Evolutionary conservation across 2,797 vertebrate genomes (phyloP), one percentile per base, ranked within the genome.

Genomic region (Enteromius viviparus): DNA sequence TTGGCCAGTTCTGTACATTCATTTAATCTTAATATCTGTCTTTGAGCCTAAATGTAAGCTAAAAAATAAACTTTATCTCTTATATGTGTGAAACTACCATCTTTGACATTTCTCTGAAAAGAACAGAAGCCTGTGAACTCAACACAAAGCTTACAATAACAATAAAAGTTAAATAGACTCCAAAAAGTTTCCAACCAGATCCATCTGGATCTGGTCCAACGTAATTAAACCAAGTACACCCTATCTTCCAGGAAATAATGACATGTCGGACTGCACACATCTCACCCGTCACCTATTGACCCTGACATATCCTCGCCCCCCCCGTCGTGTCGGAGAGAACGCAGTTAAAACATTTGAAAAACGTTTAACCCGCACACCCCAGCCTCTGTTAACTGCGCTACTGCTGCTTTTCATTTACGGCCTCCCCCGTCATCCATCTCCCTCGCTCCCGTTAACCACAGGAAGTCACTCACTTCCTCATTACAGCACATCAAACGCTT

Each of bases 391-490:
- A 53, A 60, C 83, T 60, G 29, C n/a, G 15, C 76, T 84, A 82
- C 87, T 82, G 86, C 85, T 88, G 87, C 84, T 88, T 88, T 81
- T 87, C 87, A 88, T 88, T 88, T 88, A 80, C 62, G 66, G 55
- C 78, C 55, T 62, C 81, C 69, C 68, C 66, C 86, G 45, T 82
- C 83, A 80, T 72, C 51, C 68, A 77, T 71, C 82, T 89, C 87
- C 91, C 93, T 91, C 90, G 93, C 92, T 96, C 92, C 93, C 92
- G 91, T 92, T 91, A 94, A 93, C 94, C 94, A 95, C 95, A 96
- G 95, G 95, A 96, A 96, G 95, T 96, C 93, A 94, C 96, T 97
- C 95, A 96, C 93, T 94, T 95, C 93, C 92, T 96, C 96, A 98
- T 97, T 96, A 95, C 95, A 94, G 90, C 92, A 96, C 95, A 95